Conservation (phyloP, 2,888 invertebrate species). For the Tigriopus californicus region DNA sequence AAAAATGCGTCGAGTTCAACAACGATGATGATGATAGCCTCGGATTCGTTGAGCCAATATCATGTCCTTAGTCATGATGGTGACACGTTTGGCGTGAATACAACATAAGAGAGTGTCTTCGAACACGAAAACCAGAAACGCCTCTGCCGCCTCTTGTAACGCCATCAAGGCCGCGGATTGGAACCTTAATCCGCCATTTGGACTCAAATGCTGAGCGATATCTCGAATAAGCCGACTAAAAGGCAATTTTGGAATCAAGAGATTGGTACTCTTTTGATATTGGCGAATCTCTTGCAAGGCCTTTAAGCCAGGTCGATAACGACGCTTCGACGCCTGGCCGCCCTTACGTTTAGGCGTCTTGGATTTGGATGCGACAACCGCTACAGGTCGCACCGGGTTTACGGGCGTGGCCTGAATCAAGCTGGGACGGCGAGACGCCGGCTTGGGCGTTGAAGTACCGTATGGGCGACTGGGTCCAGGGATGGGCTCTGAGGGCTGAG, state of each 20-base stretch:
- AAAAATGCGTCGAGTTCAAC: too few relatives aligned
- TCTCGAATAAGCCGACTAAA: slow-evolving; percentile 2
- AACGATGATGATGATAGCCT: background rate
- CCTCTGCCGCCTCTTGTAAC: slow-evolving; percentile 10
- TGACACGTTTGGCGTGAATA: slow-evolving; percentile 10
- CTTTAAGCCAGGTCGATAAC: slow-evolving; percentile 6
- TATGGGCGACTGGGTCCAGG: too few relatives aligned
- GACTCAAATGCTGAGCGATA: background rate
- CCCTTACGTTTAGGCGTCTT: background rate
- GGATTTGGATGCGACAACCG: too few relatives aligned
- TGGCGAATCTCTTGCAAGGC: slow-evolving; percentile 6
- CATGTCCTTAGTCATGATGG: slow-evolving; percentile 12
- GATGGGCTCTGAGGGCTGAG: too few relatives aligned
- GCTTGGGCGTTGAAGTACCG: too few relatives aligned
- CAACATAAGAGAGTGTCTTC: background rate
- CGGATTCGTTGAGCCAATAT: background rate
- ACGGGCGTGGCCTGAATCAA: too few relatives aligned
- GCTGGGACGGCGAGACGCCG: too few relatives aligned
- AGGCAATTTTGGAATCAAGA: slow-evolving; percentile 4
- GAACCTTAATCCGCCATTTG: background rate
- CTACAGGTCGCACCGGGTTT: too few relatives aligned
- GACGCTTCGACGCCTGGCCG: background rate
- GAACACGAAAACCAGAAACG: background rate
- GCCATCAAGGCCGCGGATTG: background rate
- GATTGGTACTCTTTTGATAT: slow-evolving; percentile 4